phyloP scores from a whole-genome alignment of 2,797 vertebrate species.

The Mastacembelus armatus region DNA sequence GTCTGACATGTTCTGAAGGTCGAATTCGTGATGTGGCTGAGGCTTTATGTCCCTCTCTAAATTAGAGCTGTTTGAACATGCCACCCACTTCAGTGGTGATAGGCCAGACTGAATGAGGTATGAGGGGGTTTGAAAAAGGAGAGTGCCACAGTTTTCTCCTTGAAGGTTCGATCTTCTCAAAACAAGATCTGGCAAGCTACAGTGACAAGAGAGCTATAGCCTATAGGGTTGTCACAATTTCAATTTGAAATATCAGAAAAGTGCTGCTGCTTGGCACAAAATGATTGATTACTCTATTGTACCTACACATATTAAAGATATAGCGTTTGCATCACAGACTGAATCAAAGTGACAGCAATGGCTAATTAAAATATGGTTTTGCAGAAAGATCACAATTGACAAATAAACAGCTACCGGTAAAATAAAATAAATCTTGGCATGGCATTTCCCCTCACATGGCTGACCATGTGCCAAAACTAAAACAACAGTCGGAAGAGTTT shows the following conservation, averaged over 20 bases:
- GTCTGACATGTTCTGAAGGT: slow-evolving; percentile 71
- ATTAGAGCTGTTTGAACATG: slow-evolving; percentile 71
- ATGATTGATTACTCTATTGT: slow-evolving; percentile 40
- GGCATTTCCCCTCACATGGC: not conserved
- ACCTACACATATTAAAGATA: slow-evolving; percentile 21
- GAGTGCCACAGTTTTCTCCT: slow-evolving; percentile 63
- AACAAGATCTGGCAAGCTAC: slow-evolving; percentile 47
- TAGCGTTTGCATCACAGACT: slow-evolving; percentile 1
- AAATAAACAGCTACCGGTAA: slow-evolving; percentile 1
- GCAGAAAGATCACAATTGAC: not conserved
- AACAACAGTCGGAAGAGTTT: not conserved
- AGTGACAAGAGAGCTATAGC: slow-evolving; percentile 28
- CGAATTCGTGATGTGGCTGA: slow-evolving; percentile 58
- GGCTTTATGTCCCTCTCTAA: slow-evolving; percentile 71
- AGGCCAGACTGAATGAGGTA: slow-evolving; percentile 67
- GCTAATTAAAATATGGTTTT: slow-evolving; percentile 12
- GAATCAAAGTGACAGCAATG: slow-evolving; percentile 13
- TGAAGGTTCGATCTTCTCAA: slow-evolving; percentile 64
- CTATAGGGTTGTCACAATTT: slow-evolving; percentile 39
- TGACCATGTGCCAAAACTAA: not conserved
- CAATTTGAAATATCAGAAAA: slow-evolving; percentile 50
- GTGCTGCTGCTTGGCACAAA: slow-evolving; percentile 18
- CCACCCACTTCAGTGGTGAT: slow-evolving; percentile 63
- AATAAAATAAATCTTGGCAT: slow-evolving; percentile 5
- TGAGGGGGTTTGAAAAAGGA: slow-evolving; percentile 50